Conservation (phyloP, 2,113 vertebrate genomes). For the Ictidomys tridecemlineatus region DNA sequence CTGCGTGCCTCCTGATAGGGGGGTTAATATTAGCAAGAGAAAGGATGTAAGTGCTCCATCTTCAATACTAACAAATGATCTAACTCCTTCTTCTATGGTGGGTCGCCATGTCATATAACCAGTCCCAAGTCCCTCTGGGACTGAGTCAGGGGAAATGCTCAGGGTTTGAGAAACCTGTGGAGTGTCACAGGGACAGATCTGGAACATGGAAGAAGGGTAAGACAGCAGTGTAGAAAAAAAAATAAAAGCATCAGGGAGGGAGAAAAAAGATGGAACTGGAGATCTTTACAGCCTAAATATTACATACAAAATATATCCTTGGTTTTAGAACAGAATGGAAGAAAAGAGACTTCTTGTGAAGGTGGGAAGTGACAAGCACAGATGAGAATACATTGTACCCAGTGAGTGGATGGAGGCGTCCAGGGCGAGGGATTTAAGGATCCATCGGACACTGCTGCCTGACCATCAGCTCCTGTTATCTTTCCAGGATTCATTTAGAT, state of each 20-base stretch:
- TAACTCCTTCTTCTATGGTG: not conserved
- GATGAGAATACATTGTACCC: too few species aligned
- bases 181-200: not conserved
- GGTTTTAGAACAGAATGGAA: too few species aligned
- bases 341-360: too few species aligned
- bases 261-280: not conserved
- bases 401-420: too few species aligned
- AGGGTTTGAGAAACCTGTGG: not conserved
- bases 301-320: too few species aligned
- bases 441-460: too few species aligned
- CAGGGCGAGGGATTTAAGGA: too few species aligned
- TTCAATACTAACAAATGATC: not conserved
- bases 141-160: not conserved
- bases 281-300: too few species aligned
- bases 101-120: not conserved
- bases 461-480: not conserved
- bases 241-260: not conserved
- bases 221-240: not conserved
- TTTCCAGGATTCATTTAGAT: not conserved
- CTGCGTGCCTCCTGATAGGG: not conserved
- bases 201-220: not conserved
- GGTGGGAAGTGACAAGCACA: too few species aligned
- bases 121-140: not conserved
- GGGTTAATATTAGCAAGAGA: not conserved
- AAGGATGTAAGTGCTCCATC: not conserved